Evolutionary conservation across 2,113 vertebrate genomes (phyloP).

Genomic region (Onychorhynchus coronatus): DNA sequence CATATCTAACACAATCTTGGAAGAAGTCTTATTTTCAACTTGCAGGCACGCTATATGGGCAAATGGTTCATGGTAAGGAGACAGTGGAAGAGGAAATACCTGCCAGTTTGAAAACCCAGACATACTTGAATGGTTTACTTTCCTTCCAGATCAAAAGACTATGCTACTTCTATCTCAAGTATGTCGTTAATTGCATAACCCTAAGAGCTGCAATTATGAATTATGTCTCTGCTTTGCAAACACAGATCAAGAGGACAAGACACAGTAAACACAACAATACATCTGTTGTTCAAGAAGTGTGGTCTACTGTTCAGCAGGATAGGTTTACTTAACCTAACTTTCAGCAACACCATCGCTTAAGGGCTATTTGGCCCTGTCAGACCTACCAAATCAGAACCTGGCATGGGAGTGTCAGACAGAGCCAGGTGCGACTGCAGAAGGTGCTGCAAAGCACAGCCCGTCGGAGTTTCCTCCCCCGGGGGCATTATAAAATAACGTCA

Average conservation of each 20-base stretch:
- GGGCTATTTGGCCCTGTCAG: background rate
- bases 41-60: background rate
- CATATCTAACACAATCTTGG: background rate
- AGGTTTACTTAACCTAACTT: background rate
- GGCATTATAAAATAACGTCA: background rate
- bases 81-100: background rate
- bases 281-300: background rate
- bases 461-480: background rate
- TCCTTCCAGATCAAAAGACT: constrained; percentile 4
- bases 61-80: background rate
- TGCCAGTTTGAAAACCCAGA: background rate
- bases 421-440: background rate
- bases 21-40: background rate
- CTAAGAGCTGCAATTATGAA: background rate
- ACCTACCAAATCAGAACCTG: background rate
- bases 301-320: background rate
- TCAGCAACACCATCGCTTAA: background rate
- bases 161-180: background rate
- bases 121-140: background rate
- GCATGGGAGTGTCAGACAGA: background rate
- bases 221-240: background rate
- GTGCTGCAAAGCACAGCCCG: background rate
- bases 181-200: background rate
- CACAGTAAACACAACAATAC: background rate
- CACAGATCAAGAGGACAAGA: background rate